Evolutionary conservation across 2,888 invertebrate genomes (phyloP).

Genomic region (Aradus depressus): DNA sequence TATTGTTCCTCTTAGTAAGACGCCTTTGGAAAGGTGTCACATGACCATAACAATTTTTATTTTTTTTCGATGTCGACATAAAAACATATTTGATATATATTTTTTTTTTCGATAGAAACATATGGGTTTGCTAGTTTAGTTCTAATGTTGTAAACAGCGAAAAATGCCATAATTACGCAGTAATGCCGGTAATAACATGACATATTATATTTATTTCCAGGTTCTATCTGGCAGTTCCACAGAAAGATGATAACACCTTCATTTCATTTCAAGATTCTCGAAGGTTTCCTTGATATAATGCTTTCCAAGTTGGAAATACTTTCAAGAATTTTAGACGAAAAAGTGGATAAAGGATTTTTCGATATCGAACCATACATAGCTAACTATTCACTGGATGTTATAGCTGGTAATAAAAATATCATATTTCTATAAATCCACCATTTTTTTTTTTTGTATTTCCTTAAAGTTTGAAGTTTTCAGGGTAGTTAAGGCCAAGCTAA

Average conservation of each 20-base stretch:
- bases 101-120: not conserved
- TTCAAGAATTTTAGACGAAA: constrained; percentile 1
- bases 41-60: too few species aligned
- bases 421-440: not conserved
- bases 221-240: constrained; percentile 7
- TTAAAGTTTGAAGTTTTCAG: not conserved
- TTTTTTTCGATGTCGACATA: too few species aligned
- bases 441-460: not conserved
- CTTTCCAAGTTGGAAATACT: not conserved
- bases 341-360: constrained; percentile 7
- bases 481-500: not conserved
- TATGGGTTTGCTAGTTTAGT: not conserved
- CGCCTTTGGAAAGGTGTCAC: too few species aligned
- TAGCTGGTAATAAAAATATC: constrained; percentile 1
- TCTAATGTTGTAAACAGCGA: not conserved
- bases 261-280: constrained; percentile 15
- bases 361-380: constrained; percentile 10
- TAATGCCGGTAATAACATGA: not conserved
- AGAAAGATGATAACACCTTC: constrained; percentile 10
- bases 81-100: too few species aligned
- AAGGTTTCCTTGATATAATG: constrained; percentile 12
- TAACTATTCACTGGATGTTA: constrained; percentile 9
- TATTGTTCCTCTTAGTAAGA: too few species aligned
- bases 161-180: not conserved
- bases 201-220: not conserved